Evolutionary conservation across 1,140 invertebrate species (phyloP).

Genomic region (Amphibalanus amphitrite): DNA sequence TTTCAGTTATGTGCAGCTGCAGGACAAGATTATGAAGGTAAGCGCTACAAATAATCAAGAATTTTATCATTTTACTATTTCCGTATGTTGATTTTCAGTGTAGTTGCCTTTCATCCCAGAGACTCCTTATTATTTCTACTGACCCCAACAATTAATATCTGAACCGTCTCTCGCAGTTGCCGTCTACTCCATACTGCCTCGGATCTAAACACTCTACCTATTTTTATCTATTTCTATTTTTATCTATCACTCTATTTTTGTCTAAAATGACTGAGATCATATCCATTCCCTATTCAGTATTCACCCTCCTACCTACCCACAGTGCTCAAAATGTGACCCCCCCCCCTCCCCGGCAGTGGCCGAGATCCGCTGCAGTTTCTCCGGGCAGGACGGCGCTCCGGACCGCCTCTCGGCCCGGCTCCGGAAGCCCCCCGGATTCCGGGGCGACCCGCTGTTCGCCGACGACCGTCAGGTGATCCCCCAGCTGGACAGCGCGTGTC

Average conservation of each 20-base stretch:
- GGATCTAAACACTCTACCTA: too few relatives aligned
- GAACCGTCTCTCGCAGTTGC: too few relatives aligned
- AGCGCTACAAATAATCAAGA: neutral
- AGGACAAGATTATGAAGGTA: neutral
- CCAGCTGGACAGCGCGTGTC: constrained; percentile 30
- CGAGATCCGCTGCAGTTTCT: constrained; percentile 61
- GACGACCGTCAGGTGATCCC: constrained; percentile 46
- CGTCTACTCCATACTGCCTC: too few relatives aligned
- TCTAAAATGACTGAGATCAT: too few relatives aligned
- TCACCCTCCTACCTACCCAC: too few relatives aligned
- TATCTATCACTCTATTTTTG: too few relatives aligned
- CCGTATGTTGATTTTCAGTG: neutral
- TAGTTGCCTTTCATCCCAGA: neutral
- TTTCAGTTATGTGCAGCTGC: neutral
- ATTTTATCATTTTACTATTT: neutral
- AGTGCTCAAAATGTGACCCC: neutral
- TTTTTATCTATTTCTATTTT: too few relatives aligned
- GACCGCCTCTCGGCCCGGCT: constrained; percentile 58
- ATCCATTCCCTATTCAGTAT: too few relatives aligned
- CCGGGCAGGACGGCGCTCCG: constrained; percentile 27
- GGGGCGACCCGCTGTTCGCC: constrained; percentile 59
- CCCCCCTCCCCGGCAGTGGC: constrained; percentile 34
- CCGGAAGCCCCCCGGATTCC: constrained; percentile 58
- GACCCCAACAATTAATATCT: too few relatives aligned
- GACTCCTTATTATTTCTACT: too few relatives aligned